These are phyloP conservation scores for Ceraclea dissimilis DNA, from an alignment of 2,888 invertebrate genomes.

Conservation along the genomic window DNA sequence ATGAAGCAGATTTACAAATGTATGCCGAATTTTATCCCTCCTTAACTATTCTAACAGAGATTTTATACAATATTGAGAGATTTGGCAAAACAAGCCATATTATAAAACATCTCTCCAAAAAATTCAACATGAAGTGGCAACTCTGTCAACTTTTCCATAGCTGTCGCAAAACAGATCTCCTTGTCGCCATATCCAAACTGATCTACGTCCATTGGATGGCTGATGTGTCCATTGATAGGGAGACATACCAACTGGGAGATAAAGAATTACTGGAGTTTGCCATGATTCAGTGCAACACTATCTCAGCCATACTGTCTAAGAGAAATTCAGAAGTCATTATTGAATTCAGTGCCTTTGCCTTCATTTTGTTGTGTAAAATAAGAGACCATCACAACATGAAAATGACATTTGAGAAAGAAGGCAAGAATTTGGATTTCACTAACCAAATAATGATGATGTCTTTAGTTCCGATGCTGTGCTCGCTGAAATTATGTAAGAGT, in stretches of 20 bases:
- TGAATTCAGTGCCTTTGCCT: conserved; percentile 34
- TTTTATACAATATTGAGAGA: conserved; percentile 46
- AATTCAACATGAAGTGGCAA: conserved; percentile 36
- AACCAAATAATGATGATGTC: conserved; percentile 56
- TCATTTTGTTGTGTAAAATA: conserved; percentile 36
- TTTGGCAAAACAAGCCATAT: conserved; percentile 37
- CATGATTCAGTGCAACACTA: conserved; percentile 18
- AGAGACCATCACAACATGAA: conserved; percentile 29
- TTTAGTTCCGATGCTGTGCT: conserved; percentile 53
- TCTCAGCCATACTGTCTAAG: conserved; percentile 32
- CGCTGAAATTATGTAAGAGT: conserved; percentile 29
- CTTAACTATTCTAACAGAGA: conserved; percentile 47
- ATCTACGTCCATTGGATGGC: conserved; percentile 40
- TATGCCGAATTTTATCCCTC: conserved; percentile 49
- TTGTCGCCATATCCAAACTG: conserved; percentile 44
- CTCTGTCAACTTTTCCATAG: conserved; percentile 37
- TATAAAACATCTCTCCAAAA: conserved; percentile 32
- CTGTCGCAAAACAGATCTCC: conserved; percentile 40
- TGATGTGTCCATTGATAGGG: conserved; percentile 36
- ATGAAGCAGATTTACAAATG: conserved; percentile 45
- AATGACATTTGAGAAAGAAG: conserved; percentile 30
- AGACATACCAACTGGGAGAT: conserved; percentile 33
- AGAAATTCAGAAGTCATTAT: conserved; percentile 34
- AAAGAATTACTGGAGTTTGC: conserved; percentile 33
- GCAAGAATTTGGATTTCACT: conserved; percentile 40